Evolutionary conservation across 92 coral and sea anemone genomes (phyloP).

Genomic region (Nematostella vectensis): DNA sequence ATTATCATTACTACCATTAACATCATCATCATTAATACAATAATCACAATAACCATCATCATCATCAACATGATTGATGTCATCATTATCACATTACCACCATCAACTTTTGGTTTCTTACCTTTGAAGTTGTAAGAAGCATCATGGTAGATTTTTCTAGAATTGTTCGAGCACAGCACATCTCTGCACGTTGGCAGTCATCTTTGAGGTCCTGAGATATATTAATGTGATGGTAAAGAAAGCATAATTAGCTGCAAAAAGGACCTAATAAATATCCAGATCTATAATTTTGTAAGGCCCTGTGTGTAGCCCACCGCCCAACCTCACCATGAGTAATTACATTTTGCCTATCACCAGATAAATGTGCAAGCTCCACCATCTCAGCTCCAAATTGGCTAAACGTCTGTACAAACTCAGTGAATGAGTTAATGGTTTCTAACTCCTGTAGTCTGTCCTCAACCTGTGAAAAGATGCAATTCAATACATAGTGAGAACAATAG

Average conservation of each 20-base stretch:
- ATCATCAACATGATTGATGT: too few species aligned
- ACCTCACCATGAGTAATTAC: conserved; percentile 34
- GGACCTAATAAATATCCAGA: too few species aligned
- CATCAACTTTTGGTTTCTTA: too few species aligned
- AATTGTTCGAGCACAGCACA: conserved; percentile 95
- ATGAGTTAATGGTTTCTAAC: conserved; percentile 70
- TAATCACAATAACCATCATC: too few species aligned
- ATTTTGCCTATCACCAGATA: conserved; percentile 96
- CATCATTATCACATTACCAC: too few species aligned
- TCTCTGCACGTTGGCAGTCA: conserved; percentile 88
- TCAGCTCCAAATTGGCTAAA: conserved; percentile 99
- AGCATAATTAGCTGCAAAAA: background rate
- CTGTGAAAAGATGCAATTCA: conserved; percentile 18
- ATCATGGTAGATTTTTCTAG: conserved; percentile 98
- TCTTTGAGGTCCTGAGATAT: conserved; percentile 85
- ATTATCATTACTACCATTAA: too few species aligned
- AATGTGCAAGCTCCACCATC: conserved; percentile 95
- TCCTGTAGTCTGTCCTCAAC: conserved; percentile 86
- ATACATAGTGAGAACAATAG: background rate
- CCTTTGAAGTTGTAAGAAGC: conserved; percentile 96
- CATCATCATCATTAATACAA: too few species aligned
- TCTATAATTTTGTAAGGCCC: too few species aligned
- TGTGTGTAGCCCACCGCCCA: too few species aligned
- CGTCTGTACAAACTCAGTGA: conserved; percentile 96
- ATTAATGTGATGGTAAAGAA: background rate